These are phyloP conservation scores for Hyla sarda DNA, from an alignment of 2,113 vertebrate genomes.

Conservation along the genomic window DNA sequence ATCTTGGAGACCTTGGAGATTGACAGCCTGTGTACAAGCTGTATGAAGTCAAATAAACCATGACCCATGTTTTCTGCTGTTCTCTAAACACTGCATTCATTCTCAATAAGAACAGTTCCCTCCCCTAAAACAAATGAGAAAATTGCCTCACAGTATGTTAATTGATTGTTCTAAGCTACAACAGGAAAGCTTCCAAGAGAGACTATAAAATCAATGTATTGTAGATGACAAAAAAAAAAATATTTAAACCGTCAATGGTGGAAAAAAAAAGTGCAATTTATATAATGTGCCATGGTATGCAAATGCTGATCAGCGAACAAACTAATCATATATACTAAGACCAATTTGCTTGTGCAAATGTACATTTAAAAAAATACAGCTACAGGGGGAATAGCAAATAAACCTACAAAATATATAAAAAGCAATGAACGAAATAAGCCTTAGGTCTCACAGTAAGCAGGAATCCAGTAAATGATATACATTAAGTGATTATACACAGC, in stretches of 20 bases:
- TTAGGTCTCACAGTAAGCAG: conserved; percentile 1
- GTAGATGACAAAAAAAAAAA: too few species aligned
- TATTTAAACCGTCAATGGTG: background rate
- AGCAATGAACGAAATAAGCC: conserved; percentile 5
- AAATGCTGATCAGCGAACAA: background rate
- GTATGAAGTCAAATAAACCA: background rate
- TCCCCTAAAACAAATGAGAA: background rate
- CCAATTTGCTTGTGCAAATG: background rate
- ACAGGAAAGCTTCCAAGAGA: too few species aligned
- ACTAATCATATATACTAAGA: background rate
- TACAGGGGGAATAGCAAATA: background rate
- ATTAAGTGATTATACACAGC: conserved; percentile 22
- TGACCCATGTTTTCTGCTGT: background rate
- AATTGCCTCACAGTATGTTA: background rate
- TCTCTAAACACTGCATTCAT: background rate
- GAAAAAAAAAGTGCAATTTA: background rate
- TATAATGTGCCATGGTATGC: too few species aligned
- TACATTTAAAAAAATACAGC: background rate
- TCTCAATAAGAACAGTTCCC: background rate
- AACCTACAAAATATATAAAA: conserved; percentile 1
- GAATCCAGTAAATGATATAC: conserved; percentile 15
- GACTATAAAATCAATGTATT: too few species aligned
- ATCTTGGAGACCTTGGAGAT: background rate
- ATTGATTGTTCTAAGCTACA: background rate
- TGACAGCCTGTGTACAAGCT: background rate